Conservation (phyloP, 2,113 vertebrate species). For the Artemisiospiza belli region DNA sequence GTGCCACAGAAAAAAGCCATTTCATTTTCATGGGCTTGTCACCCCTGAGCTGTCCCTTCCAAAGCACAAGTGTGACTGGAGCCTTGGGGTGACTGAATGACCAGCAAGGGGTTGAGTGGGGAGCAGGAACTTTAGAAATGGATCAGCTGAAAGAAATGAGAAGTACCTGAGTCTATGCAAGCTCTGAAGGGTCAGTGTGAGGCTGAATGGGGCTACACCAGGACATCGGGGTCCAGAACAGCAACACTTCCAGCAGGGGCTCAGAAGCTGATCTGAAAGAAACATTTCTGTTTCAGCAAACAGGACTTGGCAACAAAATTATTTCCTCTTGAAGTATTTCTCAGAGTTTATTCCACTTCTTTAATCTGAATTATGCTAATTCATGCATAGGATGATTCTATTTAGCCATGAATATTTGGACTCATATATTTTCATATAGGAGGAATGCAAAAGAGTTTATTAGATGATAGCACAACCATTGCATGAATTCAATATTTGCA, state of each 20-base stretch:
- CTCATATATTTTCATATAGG: not conserved
- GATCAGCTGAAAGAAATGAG: not conserved
- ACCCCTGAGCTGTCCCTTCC: not conserved
- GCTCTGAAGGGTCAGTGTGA: not conserved
- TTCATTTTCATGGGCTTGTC: not conserved
- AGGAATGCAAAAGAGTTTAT: not conserved
- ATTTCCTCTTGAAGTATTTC: not conserved
- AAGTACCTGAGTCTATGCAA: not conserved
- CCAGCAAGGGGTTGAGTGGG: not conserved
- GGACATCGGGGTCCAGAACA: not conserved
- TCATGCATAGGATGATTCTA: not conserved
- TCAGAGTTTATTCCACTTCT: not conserved
- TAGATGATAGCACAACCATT: not conserved
- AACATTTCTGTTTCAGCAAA: not conserved
- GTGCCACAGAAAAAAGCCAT: not conserved
- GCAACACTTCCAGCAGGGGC: not conserved
- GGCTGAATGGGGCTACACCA: not conserved
- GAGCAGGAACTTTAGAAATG: not conserved
- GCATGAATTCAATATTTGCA: not conserved
- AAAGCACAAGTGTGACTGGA: not conserved
- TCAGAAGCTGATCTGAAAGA: not conserved
- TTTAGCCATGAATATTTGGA: not conserved
- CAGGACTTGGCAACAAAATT: not conserved
- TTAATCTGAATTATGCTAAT: not conserved
- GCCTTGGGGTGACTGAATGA: rapidly evolving